These are phyloP conservation scores for Iguana delicatissima DNA, from an alignment of 2,797 vertebrate species.

Conservation along the genomic window DNA sequence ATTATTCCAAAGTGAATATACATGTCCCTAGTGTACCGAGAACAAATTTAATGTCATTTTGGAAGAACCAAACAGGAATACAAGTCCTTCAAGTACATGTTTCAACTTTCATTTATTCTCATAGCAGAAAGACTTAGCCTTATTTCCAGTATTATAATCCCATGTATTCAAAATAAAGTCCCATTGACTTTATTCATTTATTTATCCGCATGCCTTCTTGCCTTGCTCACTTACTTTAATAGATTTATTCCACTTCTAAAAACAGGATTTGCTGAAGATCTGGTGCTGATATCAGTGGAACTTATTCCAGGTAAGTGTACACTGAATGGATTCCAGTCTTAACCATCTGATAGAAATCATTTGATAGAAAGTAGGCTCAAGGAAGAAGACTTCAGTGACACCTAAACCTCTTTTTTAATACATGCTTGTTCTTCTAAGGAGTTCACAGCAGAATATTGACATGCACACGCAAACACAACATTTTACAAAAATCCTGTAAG, in stretches of 20 bases:
- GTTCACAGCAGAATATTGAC: background rate
- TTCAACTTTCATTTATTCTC: background rate
- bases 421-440: background rate
- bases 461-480: too few relatives aligned
- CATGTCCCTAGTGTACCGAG: rapidly evolving
- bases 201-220: background rate
- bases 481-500: background rate
- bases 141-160: background rate
- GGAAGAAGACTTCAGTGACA: too few relatives aligned
- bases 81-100: background rate
- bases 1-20: background rate
- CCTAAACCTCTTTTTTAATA: too few relatives aligned
- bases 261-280: background rate
- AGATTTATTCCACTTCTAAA: background rate
- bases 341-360: too few relatives aligned
- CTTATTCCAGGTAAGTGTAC: too few relatives aligned
- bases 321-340: too few relatives aligned
- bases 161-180: background rate
- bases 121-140: background rate
- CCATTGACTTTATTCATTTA: background rate
- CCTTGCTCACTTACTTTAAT: background rate
- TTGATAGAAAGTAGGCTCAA: too few relatives aligned
- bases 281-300: background rate
- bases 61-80: background rate
- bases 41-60: conserved; percentile 17